A percentile compares a stretch with the other conserved stretches of the same genome.
Evolutionary conservation across 53 echinoderm and acorn worm species (phyloP).

Genomic region (Henricia sp.): DNA sequence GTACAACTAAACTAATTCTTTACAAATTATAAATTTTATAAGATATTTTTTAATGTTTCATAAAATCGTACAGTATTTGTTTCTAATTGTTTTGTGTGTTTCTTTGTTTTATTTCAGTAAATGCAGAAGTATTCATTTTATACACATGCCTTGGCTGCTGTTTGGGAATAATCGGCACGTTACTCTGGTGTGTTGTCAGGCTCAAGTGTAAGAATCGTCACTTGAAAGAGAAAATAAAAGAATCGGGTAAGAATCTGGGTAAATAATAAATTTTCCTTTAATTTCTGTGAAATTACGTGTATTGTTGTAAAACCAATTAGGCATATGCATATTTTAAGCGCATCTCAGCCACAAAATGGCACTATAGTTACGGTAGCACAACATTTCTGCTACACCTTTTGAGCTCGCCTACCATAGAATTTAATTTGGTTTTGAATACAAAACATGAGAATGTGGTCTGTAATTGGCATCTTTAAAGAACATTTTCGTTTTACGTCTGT

Average conservation of each 20-base stretch:
- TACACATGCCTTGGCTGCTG: slow-evolving; percentile 53
- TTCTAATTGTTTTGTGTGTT: background rate
- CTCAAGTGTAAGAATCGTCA: slow-evolving; percentile 53
- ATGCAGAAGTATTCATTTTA: slow-evolving; percentile 52
- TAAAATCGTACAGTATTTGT: background rate
- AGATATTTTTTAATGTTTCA: too few relatives aligned
- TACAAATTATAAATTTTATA: too few relatives aligned
- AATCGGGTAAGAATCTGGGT: slow-evolving; percentile 27
- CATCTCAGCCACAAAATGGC: too few relatives aligned
- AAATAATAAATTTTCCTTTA: too few relatives aligned
- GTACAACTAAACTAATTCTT: too few relatives aligned
- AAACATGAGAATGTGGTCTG: too few relatives aligned
- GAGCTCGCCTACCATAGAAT: background rate
- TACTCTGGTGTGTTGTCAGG: slow-evolving; percentile 52
- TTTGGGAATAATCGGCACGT: slow-evolving; percentile 38
- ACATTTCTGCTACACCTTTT: background rate
- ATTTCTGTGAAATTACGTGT: too few relatives aligned
- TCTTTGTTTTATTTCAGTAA: slow-evolving; percentile 34
- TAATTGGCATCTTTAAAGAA: too few relatives aligned
- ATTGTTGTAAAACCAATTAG: too few relatives aligned
- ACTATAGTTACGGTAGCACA: background rate
- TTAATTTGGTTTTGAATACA: too few relatives aligned
- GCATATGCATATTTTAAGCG: background rate
- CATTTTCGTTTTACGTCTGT: too few relatives aligned
- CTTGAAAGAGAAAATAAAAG: slow-evolving; percentile 63